Base-by-base conservation (phyloP, 2,797 vertebrate genomes). In the Chloroceryle amazona region DNA sequence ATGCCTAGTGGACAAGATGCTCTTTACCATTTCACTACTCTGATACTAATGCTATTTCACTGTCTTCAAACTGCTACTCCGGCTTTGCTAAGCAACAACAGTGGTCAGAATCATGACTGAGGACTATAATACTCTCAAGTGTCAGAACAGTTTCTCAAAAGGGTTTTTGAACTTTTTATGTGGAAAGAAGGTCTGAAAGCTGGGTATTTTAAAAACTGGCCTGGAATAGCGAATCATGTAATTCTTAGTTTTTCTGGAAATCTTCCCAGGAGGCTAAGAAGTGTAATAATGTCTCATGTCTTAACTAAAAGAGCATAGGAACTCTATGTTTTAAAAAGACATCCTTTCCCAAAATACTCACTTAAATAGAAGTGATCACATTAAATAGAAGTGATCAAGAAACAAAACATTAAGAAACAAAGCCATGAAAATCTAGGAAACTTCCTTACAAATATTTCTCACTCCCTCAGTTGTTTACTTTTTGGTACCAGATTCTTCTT, bases 171-270 rank as follows among this genome's bases (percentile, higher is more conserved):
- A 28, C 14, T 85, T 82, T 89, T 51, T 35, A 63, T 12, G 22
- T 15, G 80, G 35, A 7, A 11, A 63, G 18, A 51, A 89, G 55
- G 7, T 67, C 39, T 37, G 49, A 84, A 61, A 72, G 22, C 19
- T 20, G 19, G 7, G 7, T 73, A 67, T 83, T 92, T 93, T 92
- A 61, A 74, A 68, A 90, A 70, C 11, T 76, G 47, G n/a, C 41
- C 37, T 68, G 21, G 41, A 78, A 86, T 14, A 37, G 7, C 1
- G 4, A 91, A 81, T 60, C 87, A 22, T 23, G 31, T 74, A 90
- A 96, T n/a, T 9, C 31, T 89, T 58, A 44, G 18, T n/a, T 91
- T 89, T 89, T 89, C 79, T 92, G 65, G 31, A 89, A 91, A 22
- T 75, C 76, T 83, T 83, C 60, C 58, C 70, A 33, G 31, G 18